Base-by-base conservation (phyloP, 2,888 invertebrate genomes). In the Drosophila conformis region DNA sequence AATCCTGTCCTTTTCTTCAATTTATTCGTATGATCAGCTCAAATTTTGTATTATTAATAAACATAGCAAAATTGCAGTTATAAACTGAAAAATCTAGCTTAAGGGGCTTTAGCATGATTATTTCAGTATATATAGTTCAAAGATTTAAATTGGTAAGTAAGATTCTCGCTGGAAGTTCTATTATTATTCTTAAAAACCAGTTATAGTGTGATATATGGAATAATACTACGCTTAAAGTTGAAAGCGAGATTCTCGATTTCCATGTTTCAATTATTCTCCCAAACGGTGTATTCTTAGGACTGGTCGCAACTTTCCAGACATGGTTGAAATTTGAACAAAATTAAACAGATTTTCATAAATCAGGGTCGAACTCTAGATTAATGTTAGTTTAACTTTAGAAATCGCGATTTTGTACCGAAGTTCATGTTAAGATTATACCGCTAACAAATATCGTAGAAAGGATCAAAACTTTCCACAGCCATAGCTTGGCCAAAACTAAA, bases 401-500 rank as follows among this genome's bases (percentile, higher is more conserved):
- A 38, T 38, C 18, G 2, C 38, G 8, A 38, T 38, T 38, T 38
- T 8, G 8, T 4, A 38, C 18, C 0, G 18, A 18, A 38, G 8
- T 18, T 38, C 18, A 38, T 18, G 8, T 8, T 18, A 38, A 13
- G 35, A 13, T 31, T 31, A 31, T 31, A 31, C 4, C 3, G 0
- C 10, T 31, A 31, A 31, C 10, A 10, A 31, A 31, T 31, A 0
- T 10, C 31, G 31, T 31, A 31, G 31, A 31, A 31, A 31, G 31
- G 2, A 31, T 31, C 31, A 31, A 18, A 38, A 18, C 38, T 18
- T 38, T 18, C 18, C 18, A 8, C 18, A 38, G 18, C 3, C 8
- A 38, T 1, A n/a, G 8, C n/a, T 38, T 8, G n/a, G 38, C 0
- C n/a, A 4, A n/a, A 40, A 4, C 4, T n/a, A 10, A n/a, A 1